Evolutionary conservation across 2,797 vertebrate genomes (phyloP).

Genomic region (Holocentrus rufus): DNA sequence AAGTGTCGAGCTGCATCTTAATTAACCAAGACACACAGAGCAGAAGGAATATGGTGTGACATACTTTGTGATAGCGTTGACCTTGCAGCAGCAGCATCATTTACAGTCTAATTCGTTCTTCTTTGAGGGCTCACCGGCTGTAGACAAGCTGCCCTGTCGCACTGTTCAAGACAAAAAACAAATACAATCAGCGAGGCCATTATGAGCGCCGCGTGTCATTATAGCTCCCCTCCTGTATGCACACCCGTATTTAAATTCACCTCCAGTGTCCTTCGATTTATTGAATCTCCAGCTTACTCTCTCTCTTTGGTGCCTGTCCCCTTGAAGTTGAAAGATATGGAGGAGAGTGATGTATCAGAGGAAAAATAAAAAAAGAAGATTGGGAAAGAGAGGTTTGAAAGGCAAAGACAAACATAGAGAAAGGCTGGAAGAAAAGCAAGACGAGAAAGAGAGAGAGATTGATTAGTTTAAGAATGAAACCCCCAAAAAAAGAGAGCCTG

Average conservation of each 20-base stretch:
- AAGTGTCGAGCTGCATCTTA: slow-evolving; percentile 20
- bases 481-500: slow-evolving; percentile 24
- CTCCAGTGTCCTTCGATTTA: slow-evolving; percentile 41
- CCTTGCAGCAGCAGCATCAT: slow-evolving; percentile 7
- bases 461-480: slow-evolving; percentile 24
- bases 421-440: slow-evolving; percentile 42
- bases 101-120: background rate
- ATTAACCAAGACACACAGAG: background rate
- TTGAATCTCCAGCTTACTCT: slow-evolving; percentile 43
- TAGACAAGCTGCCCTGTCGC: background rate
- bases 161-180: slow-evolving; percentile 15
- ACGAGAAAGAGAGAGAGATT: slow-evolving; percentile 33
- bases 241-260: slow-evolving; percentile 10
- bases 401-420: slow-evolving; percentile 21
- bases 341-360: slow-evolving; percentile 35
- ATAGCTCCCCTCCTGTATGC: background rate
- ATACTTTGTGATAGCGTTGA: background rate
- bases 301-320: slow-evolving; percentile 22
- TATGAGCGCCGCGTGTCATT: background rate
- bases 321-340: slow-evolving; percentile 52
- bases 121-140: background rate
- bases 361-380: slow-evolving; percentile 40
- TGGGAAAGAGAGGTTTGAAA: slow-evolving; percentile 1
- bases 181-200: slow-evolving; percentile 1
- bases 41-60: slow-evolving; percentile 1